Conservation (phyloP, 2,797 vertebrate genomes). For the Aeoliscus strigatus region DNA sequence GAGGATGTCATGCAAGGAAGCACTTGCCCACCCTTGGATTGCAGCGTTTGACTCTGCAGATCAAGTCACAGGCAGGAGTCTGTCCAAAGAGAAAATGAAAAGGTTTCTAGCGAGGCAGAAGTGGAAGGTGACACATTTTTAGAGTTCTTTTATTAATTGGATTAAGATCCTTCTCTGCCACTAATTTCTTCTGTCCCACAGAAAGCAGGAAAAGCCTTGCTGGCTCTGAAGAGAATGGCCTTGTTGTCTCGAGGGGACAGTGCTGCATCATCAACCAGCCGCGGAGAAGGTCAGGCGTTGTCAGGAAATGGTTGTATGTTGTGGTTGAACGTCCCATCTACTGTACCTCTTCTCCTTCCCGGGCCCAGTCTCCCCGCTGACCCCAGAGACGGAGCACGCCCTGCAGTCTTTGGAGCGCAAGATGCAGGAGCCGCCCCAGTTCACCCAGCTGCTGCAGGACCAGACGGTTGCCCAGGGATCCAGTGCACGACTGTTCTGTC, state of each 20-base stretch:
- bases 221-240: conserved; percentile 83
- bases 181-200: conserved; percentile 14
- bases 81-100: conserved; percentile 85
- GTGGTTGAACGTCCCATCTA: not conserved
- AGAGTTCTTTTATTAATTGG: not conserved
- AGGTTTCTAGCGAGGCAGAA: conserved; percentile 81
- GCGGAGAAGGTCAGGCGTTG: conserved; percentile 58
- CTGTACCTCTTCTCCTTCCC: not conserved
- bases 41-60: conserved; percentile 56
- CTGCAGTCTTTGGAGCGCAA: conserved; percentile 67
- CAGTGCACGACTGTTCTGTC: conserved; percentile 60
- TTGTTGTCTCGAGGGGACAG: conserved; percentile 71
- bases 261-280: conserved; percentile 30
- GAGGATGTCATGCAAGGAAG: conserved; percentile 71
- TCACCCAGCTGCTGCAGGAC: conserved; percentile 57
- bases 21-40: conserved; percentile 83
- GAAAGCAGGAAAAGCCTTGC: conserved; percentile 83
- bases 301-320: too few species aligned
- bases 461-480: conserved; percentile 56
- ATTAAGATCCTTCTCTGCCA: not conserved
- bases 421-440: conserved; percentile 61
- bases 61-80: conserved; percentile 54
- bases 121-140: conserved; percentile 78
- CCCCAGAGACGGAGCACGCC: conserved; percentile 62
- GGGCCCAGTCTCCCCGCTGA: conserved; percentile 51